phyloP scores from a whole-genome alignment of 2,113 vertebrate genomes.

The Polyodon spathula region DNA sequence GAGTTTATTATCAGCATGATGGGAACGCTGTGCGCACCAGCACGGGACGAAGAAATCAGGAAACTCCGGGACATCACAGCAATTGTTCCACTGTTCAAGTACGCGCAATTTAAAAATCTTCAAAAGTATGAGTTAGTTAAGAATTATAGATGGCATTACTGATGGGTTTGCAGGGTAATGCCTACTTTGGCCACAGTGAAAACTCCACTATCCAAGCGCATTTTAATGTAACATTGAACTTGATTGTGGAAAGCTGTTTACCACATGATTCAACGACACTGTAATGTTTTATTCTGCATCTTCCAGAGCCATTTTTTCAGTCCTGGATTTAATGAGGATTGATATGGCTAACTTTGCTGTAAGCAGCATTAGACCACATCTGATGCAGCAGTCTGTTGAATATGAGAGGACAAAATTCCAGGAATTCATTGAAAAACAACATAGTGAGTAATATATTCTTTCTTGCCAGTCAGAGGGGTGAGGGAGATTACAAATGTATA shows the following conservation, averaged over 20 bases:
- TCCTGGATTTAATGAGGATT: constrained; percentile 91
- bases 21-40: constrained; percentile 87
- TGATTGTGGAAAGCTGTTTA: too few relatives aligned
- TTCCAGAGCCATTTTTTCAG: constrained; percentile 81
- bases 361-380: constrained; percentile 80
- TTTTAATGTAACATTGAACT: too few relatives aligned
- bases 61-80: constrained; percentile 77
- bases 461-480: too few relatives aligned
- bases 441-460: constrained; percentile 58
- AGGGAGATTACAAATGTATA: too few relatives aligned
- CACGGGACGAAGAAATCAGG: constrained; percentile 76
- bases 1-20: constrained; percentile 84
- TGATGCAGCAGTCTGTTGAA: constrained; percentile 91
- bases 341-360: constrained; percentile 95
- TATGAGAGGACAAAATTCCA: constrained; percentile 95
- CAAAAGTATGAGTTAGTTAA: background rate
- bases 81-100: constrained; percentile 84
- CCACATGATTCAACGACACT: too few relatives aligned
- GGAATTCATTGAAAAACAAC: constrained; percentile 83
- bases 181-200: too few relatives aligned
- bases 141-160: too few relatives aligned
- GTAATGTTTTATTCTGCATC: constrained; percentile 29
- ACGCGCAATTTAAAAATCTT: constrained; percentile 17
- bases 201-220: too few relatives aligned
- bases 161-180: too few relatives aligned